Evolutionary conservation across 30 jellyfish, hydroid and myxozoan species (phyloP), one percentile per base, ranked within the genome.

Genomic region (Catostylus mosaicus): DNA sequence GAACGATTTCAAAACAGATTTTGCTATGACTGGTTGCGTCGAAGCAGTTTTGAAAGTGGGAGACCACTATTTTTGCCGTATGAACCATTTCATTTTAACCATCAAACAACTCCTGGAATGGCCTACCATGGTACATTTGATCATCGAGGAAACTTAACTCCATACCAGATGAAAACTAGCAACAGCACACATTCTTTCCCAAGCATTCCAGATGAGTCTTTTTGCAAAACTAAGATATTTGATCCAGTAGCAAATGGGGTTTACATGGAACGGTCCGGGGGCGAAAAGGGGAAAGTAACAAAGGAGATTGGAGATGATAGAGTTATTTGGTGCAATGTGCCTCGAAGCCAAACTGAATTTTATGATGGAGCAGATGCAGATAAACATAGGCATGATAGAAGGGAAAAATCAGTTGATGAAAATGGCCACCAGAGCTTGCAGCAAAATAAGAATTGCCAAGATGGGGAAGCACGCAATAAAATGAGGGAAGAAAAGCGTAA

Each of bases 1-100:
- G 71, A 24, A 1, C 71, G 24, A 7, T 19, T 59, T 5, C 40
- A n/a, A 3, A n/a, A 18, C 19, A 59, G 38, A 22, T 59, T 19
- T 26, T 27, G 38, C 40, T 59, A 59, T 59, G 71, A 59, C 11
- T 22, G 71, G 71, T 18, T 59, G 20, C 71, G 71, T 19, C n/a
- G 24, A 16, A 50, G 24, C 24, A 3, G 71, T n/a, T 59, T 7
- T 23, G 71, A 59, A 1, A 7, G 26, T 22, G 38, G 40, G 19
- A 59, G 71, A 23, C 40, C 40, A 22, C 38, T 23, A 7, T 59
- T 7, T 24, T 59, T 22, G n/a, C 71, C n/a, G 26, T 37, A 59
- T 37, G 71, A 59, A 18, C 71, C 71, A 18, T 24, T 59, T 37
- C 11, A 59, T 5, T 22, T 20, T 23, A 18, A 18, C n/a, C 38